phyloP scores from a whole-genome alignment of 92 coral and sea anemone genomes.

The Zoanthus gigantus region DNA sequence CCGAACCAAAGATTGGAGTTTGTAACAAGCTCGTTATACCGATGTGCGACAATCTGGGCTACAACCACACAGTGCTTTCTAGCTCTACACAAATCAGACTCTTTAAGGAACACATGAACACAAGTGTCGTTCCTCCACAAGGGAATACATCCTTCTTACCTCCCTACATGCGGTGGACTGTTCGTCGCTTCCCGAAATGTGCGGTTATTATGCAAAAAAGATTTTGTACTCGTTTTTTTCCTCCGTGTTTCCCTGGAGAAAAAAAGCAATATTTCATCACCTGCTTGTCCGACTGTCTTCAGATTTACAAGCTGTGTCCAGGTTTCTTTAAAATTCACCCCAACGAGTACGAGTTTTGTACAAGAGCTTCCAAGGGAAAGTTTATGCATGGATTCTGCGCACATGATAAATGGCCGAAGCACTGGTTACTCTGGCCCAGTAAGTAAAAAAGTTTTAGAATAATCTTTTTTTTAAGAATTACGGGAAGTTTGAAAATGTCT shows the following conservation, averaged over 20 bases:
- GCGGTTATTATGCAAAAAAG: not conserved
- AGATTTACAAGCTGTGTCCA: slow-evolving; percentile 23
- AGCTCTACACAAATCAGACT: slow-evolving; percentile 22
- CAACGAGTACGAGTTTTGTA: slow-evolving; percentile 17
- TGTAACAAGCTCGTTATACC: slow-evolving; percentile 42
- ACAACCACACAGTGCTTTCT: slow-evolving; percentile 39
- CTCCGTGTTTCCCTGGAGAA: slow-evolving; percentile 34
- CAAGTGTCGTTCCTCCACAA: not conserved
- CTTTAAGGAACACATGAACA: slow-evolving; percentile 16
- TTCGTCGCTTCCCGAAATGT: slow-evolving; percentile 32
- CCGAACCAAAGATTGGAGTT: slow-evolving; percentile 31
- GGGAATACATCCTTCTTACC: slow-evolving; percentile 25
- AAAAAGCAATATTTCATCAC: slow-evolving; percentile 9
- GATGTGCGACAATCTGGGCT: slow-evolving; percentile 31
- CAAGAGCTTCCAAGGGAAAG: slow-evolving; percentile 10
- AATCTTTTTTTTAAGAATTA: too few species aligned
- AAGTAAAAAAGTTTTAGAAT: not conserved
- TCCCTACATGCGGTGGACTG: slow-evolving; percentile 28
- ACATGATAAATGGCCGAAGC: slow-evolving; percentile 36
- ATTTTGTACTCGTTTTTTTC: slow-evolving; percentile 23
- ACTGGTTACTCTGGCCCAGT: slow-evolving; percentile 44
- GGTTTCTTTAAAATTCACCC: slow-evolving; percentile 22
- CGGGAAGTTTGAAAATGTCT: too few species aligned
- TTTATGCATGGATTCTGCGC: slow-evolving; percentile 24
- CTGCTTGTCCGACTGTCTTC: slow-evolving; percentile 21